Conservation (phyloP, 2,888 invertebrate genomes). For the Trisateles emortualis region DNA sequence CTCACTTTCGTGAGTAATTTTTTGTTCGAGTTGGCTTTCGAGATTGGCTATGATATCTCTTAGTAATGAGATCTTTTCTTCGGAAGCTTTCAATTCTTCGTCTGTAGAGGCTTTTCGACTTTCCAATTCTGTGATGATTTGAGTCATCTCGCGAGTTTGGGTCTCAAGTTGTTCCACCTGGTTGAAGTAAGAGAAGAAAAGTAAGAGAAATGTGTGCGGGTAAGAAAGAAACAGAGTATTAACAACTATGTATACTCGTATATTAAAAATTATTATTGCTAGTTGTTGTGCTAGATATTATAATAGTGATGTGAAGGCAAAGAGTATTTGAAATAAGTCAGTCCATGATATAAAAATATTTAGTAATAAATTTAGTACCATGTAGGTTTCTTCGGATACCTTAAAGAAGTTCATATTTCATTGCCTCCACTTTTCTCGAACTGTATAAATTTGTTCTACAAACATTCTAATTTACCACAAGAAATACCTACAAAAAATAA, state of each 20-base stretch:
- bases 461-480: not conserved
- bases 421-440: too few species aligned
- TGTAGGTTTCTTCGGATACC: too few species aligned
- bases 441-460: not conserved
- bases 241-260: too few species aligned
- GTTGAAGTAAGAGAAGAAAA: constrained; percentile 15
- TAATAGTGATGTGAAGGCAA: too few species aligned
- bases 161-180: constrained; percentile 93
- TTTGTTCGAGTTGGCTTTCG: constrained; percentile 91
- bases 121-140: constrained; percentile 88
- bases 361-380: too few species aligned
- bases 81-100: constrained; percentile 90
- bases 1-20: constrained; percentile 88
- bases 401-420: too few species aligned
- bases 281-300: too few species aligned
- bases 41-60: constrained; percentile 92
- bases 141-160: constrained; percentile 90
- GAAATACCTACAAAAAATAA: not conserved
- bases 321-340: too few species aligned
- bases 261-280: not conserved
- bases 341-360: too few species aligned
- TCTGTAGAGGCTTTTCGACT: constrained; percentile 89
- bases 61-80: constrained; percentile 91
- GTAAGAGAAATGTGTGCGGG: constrained; percentile 20
- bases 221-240: not conserved